Evolutionary conservation across 2,888 invertebrate species (phyloP).

Genomic region (Cataglyphis rosenhaueri): DNA sequence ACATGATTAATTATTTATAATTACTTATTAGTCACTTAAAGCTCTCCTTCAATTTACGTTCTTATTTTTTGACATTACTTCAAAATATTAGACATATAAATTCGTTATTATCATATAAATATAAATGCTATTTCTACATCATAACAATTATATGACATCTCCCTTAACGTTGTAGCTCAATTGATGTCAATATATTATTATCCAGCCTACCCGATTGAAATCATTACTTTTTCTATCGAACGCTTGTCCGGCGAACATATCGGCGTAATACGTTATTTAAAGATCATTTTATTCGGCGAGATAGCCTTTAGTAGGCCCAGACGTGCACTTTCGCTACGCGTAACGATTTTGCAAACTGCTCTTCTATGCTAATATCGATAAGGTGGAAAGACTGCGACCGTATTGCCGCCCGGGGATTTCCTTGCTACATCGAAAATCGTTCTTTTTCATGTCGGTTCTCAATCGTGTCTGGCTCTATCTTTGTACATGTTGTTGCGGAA

Average conservation of each 20-base stretch:
- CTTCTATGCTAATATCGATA: slow-evolving; percentile 84
- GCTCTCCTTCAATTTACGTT: background rate
- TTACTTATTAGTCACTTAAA: background rate
- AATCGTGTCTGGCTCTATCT: background rate
- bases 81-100: background rate
- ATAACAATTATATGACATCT: background rate
- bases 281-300: slow-evolving; percentile 79
- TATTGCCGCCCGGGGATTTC: slow-evolving; percentile 77
- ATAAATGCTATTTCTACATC: background rate
- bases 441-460: slow-evolving; percentile 59
- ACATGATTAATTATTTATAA: background rate
- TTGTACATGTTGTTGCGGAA: background rate
- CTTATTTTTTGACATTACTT: background rate
- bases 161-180: background rate
- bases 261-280: slow-evolving; percentile 76
- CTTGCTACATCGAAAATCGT: slow-evolving; percentile 75
- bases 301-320: slow-evolving; percentile 81
- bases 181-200: background rate
- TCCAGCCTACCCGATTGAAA: background rate
- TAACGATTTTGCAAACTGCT: slow-evolving; percentile 84
- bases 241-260: slow-evolving; percentile 32
- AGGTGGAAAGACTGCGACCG: slow-evolving; percentile 76
- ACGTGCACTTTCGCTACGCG: slow-evolving; percentile 80
- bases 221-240: slow-evolving; percentile 17
- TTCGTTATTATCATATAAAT: background rate